Base-by-base conservation (phyloP, 1,140 invertebrate genomes). In the Dufourea novaeangliae region DNA sequence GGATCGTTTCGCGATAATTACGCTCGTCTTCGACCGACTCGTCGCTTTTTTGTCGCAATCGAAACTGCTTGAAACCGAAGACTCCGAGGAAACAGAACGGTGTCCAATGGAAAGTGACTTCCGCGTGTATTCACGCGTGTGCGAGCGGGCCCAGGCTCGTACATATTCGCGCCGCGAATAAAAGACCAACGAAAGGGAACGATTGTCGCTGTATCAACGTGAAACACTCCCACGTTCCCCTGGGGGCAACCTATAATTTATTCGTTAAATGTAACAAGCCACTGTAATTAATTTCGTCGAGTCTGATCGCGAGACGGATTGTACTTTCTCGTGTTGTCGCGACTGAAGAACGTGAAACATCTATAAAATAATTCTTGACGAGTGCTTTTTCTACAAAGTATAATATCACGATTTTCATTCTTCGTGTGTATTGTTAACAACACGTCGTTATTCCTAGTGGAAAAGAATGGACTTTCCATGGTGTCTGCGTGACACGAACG, bases 81-180 rank as follows among this genome's bases (percentile, higher is more conserved):
- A n/a, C 46, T 5, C 10, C 50, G 37, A 44, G 46, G 63, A 59
- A 50, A 77, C 66, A 44, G 57, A 54, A 77, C 67, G 70, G 56
- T 27, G 27, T 46, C 68, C 52, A 29, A 76, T 34, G 72, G 85
- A 86, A 86, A 86, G 85, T 86, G 78, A 77, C 70, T 84, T 84
- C 82, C 80, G 80, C 27, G 52, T 79, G 52, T 79, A 46, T 67
- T 73, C 64, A 25, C 63, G 50, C 56, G 64, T 17, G 66, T 44
- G 34, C 34, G 25, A n/a, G n/a, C n/a, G n/a, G n/a, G 25, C 50
- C 22, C 37, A n/a, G 41, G 3, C 32, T 70, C 14, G 67, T 59
- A 52, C n/a, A n/a, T n/a, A n/a, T n/a, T 44, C 59, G 20, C 67
- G 44, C 67, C n/a, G 66, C 20, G 67, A 59, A 67, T 29, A 56